These are phyloP conservation scores for Drosophila robusta DNA, from an alignment of 2,888 invertebrate genomes.

Conservation along the genomic window DNA sequence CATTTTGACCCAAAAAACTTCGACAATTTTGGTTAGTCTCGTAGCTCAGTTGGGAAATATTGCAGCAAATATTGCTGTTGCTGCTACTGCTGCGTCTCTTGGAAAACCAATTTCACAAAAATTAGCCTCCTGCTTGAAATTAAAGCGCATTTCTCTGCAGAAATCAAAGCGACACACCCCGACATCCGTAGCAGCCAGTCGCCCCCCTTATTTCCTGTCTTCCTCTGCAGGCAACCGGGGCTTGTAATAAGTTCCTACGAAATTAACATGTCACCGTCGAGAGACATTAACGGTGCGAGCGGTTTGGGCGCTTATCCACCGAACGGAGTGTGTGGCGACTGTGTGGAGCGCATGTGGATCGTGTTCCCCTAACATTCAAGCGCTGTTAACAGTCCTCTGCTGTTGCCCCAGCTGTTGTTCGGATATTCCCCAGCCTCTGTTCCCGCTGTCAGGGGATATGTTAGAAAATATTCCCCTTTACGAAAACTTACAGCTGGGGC, in stretches of 20 bases:
- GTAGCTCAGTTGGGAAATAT: conserved; percentile 15
- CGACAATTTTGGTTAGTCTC: conserved; percentile 1
- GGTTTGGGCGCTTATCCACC: conserved; percentile 2
- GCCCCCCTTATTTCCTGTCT: conserved; percentile 3
- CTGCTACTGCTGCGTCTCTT: neutral
- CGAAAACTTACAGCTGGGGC: neutral
- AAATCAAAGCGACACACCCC: conserved; percentile 59
- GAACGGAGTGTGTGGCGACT: neutral
- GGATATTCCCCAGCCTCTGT: too few species aligned
- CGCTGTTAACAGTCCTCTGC: conserved; percentile 17
- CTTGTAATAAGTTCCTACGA: conserved; percentile 68
- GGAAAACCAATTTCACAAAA: conserved; percentile 65
- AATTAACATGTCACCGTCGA: conserved; percentile 77
- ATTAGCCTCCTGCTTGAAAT: conserved; percentile 70
- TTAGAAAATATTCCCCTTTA: conserved; percentile 3
- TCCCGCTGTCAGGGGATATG: neutral
- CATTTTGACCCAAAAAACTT: neutral
- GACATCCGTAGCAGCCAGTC: neutral
- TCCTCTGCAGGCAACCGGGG: conserved; percentile 22
- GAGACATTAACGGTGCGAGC: conserved; percentile 61
- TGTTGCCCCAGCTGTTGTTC: neutral
- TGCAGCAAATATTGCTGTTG: conserved; percentile 8
- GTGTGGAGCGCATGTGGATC: conserved; percentile 37
- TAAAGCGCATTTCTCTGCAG: conserved; percentile 58
- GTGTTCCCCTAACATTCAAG: conserved; percentile 7